Conservation (phyloP, 2,888 invertebrate genomes). For the Metalampra italica region DNA sequence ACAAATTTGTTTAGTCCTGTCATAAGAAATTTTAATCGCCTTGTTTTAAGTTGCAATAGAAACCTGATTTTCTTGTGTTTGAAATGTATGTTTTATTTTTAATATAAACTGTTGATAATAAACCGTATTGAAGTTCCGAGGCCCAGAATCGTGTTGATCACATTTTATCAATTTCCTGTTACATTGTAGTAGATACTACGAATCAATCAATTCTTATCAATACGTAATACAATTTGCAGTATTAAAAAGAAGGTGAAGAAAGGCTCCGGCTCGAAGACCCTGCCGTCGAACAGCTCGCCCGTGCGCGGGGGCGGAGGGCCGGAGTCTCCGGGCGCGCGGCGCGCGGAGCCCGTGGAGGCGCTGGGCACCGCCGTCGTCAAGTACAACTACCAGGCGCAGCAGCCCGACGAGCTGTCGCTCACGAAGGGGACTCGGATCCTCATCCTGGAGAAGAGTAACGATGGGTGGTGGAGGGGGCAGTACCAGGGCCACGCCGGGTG, state of each 20-base stretch:
- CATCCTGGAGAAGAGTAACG: constrained; percentile 98
- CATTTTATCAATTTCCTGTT: too few relatives aligned
- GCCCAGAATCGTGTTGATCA: too few relatives aligned
- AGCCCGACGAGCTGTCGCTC: constrained; percentile 96
- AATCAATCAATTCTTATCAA: too few relatives aligned
- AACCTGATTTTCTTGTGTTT: too few relatives aligned
- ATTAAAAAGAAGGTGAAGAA: constrained; percentile 93
- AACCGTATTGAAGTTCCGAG: too few relatives aligned
- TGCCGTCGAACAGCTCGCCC: constrained; percentile 91
- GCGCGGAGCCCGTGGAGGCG: constrained; percentile 91
- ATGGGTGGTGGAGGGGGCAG: constrained; percentile 99
- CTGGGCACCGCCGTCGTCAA: constrained; percentile 95
- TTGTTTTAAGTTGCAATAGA: too few relatives aligned
- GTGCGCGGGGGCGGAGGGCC: constrained; percentile 82
- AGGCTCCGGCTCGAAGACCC: constrained; percentile 89
- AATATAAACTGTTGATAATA: too few relatives aligned
- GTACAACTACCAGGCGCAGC: constrained; percentile 94
- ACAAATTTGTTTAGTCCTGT: too few relatives aligned
- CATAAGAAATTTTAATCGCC: too few relatives aligned
- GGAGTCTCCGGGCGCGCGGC: constrained; percentile 85
- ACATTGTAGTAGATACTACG: too few relatives aligned
- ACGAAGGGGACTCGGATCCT: constrained; percentile 96
- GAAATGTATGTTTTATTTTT: too few relatives aligned
- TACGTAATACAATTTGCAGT: constrained; percentile 53
- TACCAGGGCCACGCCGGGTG: constrained; percentile 77